phyloP scores from a whole-genome alignment of 2,888 invertebrate genomes.

The Pelosia muscerda region DNA sequence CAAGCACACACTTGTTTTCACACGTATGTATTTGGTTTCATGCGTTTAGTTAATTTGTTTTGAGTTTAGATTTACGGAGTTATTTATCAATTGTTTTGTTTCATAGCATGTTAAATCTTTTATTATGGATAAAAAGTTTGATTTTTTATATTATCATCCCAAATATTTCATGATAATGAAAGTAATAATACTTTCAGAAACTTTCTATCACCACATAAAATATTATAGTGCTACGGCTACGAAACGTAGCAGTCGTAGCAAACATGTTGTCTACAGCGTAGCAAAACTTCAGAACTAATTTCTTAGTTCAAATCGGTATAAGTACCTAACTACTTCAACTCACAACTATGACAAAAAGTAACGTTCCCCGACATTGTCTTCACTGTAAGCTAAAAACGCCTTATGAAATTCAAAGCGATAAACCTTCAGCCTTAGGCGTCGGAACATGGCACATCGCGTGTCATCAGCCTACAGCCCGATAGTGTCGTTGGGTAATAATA shows the following conservation, averaged over 20 bases:
- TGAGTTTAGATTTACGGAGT: too few relatives aligned
- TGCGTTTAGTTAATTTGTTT: too few relatives aligned
- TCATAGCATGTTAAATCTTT: too few relatives aligned
- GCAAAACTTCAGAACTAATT: neutral
- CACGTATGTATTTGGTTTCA: too few relatives aligned
- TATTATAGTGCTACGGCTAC: neutral
- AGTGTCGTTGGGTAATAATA: slow-evolving; percentile 69
- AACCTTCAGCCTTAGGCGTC: slow-evolving; percentile 33
- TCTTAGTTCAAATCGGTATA: neutral
- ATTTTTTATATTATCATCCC: too few relatives aligned
- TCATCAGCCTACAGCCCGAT: slow-evolving; percentile 57
- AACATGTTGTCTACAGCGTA: neutral
- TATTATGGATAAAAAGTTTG: too few relatives aligned
- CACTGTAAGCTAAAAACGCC: slow-evolving; percentile 6
- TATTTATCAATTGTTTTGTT: too few relatives aligned
- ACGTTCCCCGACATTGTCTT: neutral
- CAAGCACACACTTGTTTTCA: too few relatives aligned
- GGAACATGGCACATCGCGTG: slow-evolving; percentile 50
- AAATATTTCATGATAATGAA: neutral
- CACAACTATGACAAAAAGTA: neutral
- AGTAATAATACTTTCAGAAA: neutral
- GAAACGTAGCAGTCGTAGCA: slow-evolving; percentile 4
- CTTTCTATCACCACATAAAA: neutral
- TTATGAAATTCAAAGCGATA: slow-evolving; percentile 32
- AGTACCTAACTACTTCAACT: neutral